Evolutionary conservation across 2,888 invertebrate genomes (phyloP).

Genomic region (Digitonthophagus gazella): DNA sequence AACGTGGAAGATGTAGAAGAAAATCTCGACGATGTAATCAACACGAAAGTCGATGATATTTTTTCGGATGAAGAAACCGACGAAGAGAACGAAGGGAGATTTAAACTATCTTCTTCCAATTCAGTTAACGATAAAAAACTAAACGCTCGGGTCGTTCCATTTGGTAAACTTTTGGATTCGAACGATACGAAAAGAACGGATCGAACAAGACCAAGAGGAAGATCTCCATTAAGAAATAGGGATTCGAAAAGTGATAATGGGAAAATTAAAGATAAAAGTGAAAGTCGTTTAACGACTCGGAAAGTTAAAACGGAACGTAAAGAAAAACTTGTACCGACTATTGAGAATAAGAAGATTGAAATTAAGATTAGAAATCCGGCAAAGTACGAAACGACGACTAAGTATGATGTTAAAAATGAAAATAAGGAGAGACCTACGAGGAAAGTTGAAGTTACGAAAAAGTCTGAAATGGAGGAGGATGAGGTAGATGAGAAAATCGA

Average conservation of each 20-base stretch:
- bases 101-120: constrained; percentile 40
- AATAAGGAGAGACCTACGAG: constrained; percentile 28
- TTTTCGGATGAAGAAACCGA: constrained; percentile 50
- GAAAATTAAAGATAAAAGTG: constrained; percentile 17
- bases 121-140: constrained; percentile 19
- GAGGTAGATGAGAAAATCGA: constrained; percentile 29
- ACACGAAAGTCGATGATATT: constrained; percentile 44
- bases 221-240: constrained; percentile 11
- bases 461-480: constrained; percentile 24
- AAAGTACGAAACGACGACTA: constrained; percentile 40
- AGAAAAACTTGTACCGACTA: constrained; percentile 23
- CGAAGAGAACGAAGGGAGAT: constrained; percentile 49
- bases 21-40: constrained; percentile 39
- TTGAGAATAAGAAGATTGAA: constrained; percentile 45
- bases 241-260: constrained; percentile 9
- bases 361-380: constrained; percentile 48
- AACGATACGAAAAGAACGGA: constrained; percentile 21
- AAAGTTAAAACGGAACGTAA: constrained; percentile 19
- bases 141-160: constrained; percentile 29
- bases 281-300: constrained; percentile 1
- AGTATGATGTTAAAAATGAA: constrained; percentile 25
- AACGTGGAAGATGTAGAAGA: constrained; percentile 35
- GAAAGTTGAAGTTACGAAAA: constrained; percentile 37
- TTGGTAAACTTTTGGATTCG: constrained; percentile 30
- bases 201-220: constrained; percentile 19